Percentiles rank a stretch among this genome's conserved stretches.
These are phyloP conservation scores for Talpa occidentalis DNA, from an alignment of 2,113 vertebrate species.

Conservation along the genomic window DNA sequence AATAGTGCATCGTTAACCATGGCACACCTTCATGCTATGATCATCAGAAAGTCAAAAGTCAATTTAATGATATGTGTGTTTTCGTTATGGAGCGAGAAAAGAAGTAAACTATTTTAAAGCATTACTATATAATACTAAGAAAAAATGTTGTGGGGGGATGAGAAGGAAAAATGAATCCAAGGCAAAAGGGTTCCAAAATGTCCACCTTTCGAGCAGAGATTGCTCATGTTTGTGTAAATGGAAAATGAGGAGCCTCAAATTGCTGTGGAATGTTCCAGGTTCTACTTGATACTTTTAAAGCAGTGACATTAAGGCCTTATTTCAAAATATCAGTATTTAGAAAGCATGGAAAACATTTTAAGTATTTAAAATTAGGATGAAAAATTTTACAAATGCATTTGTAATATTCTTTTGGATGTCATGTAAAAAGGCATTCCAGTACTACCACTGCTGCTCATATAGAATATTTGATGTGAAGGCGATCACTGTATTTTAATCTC, in stretches of 20 bases:
- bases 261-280: neutral
- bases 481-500: neutral
- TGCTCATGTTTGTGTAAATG: neutral
- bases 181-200: neutral
- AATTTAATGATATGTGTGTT: neutral
- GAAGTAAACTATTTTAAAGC: neutral
- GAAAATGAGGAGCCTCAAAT: neutral
- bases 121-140: neutral
- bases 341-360: neutral
- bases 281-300: neutral
- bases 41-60: neutral
- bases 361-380: constrained; percentile 21
- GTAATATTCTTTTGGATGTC: neutral
- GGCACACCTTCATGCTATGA: neutral
- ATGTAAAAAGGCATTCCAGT: neutral
- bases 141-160: neutral
- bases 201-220: neutral
- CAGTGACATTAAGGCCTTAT: neutral
- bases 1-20: neutral
- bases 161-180: neutral
- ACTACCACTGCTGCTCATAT: neutral
- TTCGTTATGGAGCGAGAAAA: neutral
- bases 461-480: neutral
- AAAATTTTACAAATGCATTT: constrained; percentile 18
- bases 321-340: neutral